Base-by-base conservation (phyloP, 2,888 invertebrate species). In the Coecobrya sp. region DNA sequence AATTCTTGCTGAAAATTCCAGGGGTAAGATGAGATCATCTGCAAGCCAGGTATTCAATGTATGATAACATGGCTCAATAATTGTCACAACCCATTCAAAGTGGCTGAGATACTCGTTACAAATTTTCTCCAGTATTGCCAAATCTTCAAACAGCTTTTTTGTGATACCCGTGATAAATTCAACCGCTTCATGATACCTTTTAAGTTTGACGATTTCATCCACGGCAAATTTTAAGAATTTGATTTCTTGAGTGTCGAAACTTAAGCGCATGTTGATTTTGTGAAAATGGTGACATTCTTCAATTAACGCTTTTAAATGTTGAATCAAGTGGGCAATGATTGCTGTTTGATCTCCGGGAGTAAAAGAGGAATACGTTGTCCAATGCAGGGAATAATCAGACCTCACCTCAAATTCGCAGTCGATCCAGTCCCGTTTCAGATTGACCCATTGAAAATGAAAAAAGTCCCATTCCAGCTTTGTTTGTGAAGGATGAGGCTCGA, bases 401-500 rank as follows among this genome's bases (percentile, higher is more conserved):
- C 93, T 79, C 8, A 93, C 30, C 84, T 93, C 93, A 79, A 93
- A 93, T 22, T 93, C 93, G 52, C 45, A 82, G 16, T 81, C 76
- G 0, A 85, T 52, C 90, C 93, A 93, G 36, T 89, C 79, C 8
- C 86, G 70, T 1, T 87, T 88, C 70, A 89, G 65, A 36, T 92
- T 88, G 16, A 93, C 27, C 93, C 93, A 93, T 27, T 93, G 93
- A 59, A 93, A 93, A 73, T 93, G 93, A 25, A 93, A 93, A 62
- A 91, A 93, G 25, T 93, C 92, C 59, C 52, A 52, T 1, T 62
- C 16, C 3, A 84, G 7, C 13, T 91, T 84, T 3, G 91, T 73
- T 11, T 81, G 52, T 0, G 92, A 89, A 0, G 92, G 91, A 81
- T 91, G 87, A 0, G 93, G 93, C 16, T 93, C 92, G 55, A 91